Evolutionary conservation across 1,140 invertebrate genomes (phyloP), one percentile per base, ranked within the genome.

Genomic region (Polypedilum pembai): DNA sequence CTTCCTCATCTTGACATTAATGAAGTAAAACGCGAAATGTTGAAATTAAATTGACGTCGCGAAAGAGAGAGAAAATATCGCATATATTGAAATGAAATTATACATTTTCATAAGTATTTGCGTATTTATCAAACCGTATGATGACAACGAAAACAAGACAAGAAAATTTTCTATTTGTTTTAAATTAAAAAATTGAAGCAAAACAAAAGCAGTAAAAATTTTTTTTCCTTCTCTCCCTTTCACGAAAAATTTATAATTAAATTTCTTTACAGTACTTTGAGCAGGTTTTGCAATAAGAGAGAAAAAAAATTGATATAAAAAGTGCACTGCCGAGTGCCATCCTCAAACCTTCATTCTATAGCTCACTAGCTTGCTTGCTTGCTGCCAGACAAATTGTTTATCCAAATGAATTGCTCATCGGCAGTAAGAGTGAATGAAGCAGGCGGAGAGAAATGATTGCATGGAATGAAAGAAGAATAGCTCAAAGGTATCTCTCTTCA

Each of bases 221-320:
- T 56, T 56, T 56, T 56, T 56, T 45, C 8, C 12, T 56, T 56
- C 45, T n/a, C 45, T 56, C 45, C 45, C 45, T 56, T 56, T 56
- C 12, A n/a, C n/a, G 45, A 56, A 56, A 56, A 45, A 56, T n/a
- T 56, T 56, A 56, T 56, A 56, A 56, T 56, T 56, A 56, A 56
- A 56, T 56, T 56, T 56, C 45, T 56, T 56, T 56, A 56, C 45
- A 56, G 45, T 56, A 56, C 45, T 56, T 56, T 56, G 45, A 56
- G 45, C 45, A 56, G 45, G 45, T 56, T 56, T 56, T 12, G 45
- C 45, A 56, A 56, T n/a, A 15, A 56, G 15, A 56, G 45, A 45
- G 2, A 45, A 45, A 45, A 7, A 45, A 45, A 45, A 45, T 45
- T 8, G 8, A 45, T n/a, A 56, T 12, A 56, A 56, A 56, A 56